A percentile compares a stretch with the other conserved stretches of the same genome.
phyloP scores from a whole-genome alignment of 1,140 invertebrate species.

The Catajapyx aquilonaris region DNA sequence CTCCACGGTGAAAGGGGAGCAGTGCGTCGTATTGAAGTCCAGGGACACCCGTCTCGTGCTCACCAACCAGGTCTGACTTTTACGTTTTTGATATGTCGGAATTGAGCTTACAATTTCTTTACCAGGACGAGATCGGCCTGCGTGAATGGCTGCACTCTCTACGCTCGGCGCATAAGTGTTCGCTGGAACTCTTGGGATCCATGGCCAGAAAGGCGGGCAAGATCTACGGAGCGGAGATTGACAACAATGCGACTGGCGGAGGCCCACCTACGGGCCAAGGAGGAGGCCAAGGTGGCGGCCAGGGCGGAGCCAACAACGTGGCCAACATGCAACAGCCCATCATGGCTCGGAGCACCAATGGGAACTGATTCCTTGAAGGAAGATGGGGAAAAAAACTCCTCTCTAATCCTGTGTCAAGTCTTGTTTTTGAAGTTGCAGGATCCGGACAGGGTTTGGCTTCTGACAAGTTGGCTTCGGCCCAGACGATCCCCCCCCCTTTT shows the following conservation, averaged over 20 bases:
- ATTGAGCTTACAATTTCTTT: conserved; percentile 11
- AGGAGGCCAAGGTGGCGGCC: too few relatives aligned
- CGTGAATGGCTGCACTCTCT: conserved; percentile 86
- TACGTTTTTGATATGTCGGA: conserved; percentile 3
- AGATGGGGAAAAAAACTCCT: too few relatives aligned
- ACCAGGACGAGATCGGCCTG: conserved; percentile 81
- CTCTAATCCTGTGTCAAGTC: too few relatives aligned
- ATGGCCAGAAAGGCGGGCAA: conserved; percentile 94
- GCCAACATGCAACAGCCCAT: too few relatives aligned
- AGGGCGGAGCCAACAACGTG: too few relatives aligned
- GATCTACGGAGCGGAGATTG: conserved; percentile 68
- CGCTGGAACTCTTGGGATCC: conserved; percentile 69
- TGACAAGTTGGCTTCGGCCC: too few relatives aligned
- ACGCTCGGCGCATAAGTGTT: conserved; percentile 75
- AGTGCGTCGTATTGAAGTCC: conserved; percentile 75
- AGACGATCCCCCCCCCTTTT: too few relatives aligned
- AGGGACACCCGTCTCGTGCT: conserved; percentile 77
- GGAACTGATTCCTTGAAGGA: too few relatives aligned
- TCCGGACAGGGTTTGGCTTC: too few relatives aligned
- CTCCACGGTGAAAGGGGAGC: conserved; percentile 72
- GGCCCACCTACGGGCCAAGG: too few relatives aligned
- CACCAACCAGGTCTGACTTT: neutral
- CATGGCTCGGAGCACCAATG: too few relatives aligned
- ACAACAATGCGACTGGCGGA: conserved; percentile 11
- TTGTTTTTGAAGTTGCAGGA: too few relatives aligned